Evolutionary conservation across 2,888 invertebrate genomes (phyloP).

Genomic region (Polydrusus pterygomalis): DNA sequence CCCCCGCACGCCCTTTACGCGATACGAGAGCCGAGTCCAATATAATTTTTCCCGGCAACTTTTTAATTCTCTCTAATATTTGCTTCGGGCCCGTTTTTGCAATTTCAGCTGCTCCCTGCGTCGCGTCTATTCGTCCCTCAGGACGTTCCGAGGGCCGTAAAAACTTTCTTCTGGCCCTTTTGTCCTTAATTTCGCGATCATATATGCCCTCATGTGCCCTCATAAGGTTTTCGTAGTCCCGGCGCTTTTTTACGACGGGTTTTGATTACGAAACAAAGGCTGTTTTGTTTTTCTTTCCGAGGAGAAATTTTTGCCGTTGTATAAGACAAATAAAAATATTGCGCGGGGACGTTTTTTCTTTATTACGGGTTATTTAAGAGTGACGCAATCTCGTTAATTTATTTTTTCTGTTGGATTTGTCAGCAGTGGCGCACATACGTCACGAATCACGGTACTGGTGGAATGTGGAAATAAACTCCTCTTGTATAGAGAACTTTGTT

Average conservation of each 20-base stretch:
- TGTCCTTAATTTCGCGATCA: constrained; percentile 56
- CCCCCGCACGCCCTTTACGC: background rate
- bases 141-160: constrained; percentile 49
- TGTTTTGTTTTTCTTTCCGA: constrained; percentile 32
- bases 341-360: background rate
- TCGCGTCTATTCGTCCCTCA: constrained; percentile 50
- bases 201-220: constrained; percentile 53
- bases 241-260: constrained; percentile 42
- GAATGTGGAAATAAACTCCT: too few relatives aligned
- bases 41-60: constrained; percentile 39
- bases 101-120: constrained; percentile 30
- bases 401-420: too few relatives aligned
- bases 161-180: constrained; percentile 56
- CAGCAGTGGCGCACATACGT: too few relatives aligned
- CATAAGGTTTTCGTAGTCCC: constrained; percentile 34
- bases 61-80: constrained; percentile 51
- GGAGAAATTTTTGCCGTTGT: constrained; percentile 1
- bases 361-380: background rate
- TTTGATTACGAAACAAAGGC: constrained; percentile 49
- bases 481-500: too few relatives aligned
- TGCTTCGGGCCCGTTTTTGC: constrained; percentile 41
- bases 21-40: constrained; percentile 8
- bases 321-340: constrained; percentile 11
- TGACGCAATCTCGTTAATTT: too few relatives aligned
- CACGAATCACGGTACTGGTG: too few relatives aligned